Base-by-base conservation (phyloP, 2,888 invertebrate species). In the Ommatoiulus sabulosus region DNA sequence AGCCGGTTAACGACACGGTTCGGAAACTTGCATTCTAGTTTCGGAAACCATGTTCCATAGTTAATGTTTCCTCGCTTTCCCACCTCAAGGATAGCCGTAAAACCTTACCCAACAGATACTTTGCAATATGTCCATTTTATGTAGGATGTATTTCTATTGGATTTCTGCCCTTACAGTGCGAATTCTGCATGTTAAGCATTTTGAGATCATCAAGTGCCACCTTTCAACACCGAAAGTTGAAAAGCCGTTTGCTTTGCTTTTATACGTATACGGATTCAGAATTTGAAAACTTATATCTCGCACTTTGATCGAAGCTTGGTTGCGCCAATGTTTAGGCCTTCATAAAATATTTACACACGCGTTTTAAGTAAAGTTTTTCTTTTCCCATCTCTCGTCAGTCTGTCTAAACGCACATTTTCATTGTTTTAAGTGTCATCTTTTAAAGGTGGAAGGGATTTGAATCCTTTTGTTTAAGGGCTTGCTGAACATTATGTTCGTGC, bases 351-450 rank as follows among this genome's bases (percentile, higher is more conserved):
- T 72, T 72, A 72, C 72, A 12, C 10, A 24, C 10, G 3, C 72
- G 10, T 24, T 72, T 72, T 24, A 20, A 63, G 8, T 1, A 10
- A 72, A 10, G 72, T 72, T 72, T 72, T 24, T 8, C 72, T 24
- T 35, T 24, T 24, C 72, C 12, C 24, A 24, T 72, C 24, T 72
- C 72, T 72, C 24, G 24, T 20, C 72, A 24, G 72, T 72, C 35
- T 72, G 24, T 72, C 72, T 72, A 24, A 72, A 24, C 72, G 72
- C 24, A 72, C 72, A 24, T 24, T 63, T 72, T 24, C 72, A 24
- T 24, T 72, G 72, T 72, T 72, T 72, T 24, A 72, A 72, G 72
- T 72, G 72, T 72, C 72, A 72, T 24, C 24, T 72, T 72, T 72
- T 72, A 24, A 72, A 72, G 72, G 24, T 72, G 72, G n/a, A 72